Conservation (phyloP, 2,888 invertebrate species). For the Synanthedon vespiformis region DNA sequence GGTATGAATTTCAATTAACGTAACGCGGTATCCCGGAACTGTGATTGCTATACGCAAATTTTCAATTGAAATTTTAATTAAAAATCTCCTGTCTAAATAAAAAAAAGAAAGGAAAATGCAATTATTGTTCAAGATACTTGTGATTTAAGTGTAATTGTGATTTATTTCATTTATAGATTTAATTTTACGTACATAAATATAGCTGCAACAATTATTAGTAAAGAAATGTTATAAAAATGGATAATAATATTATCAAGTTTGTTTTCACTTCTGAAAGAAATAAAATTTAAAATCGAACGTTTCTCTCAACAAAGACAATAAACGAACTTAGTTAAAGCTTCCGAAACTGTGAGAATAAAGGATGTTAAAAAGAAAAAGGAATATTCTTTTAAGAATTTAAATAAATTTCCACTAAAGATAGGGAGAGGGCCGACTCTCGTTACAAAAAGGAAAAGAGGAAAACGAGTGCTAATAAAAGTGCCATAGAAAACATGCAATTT, state of each 20-base stretch:
- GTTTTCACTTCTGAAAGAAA: too few relatives aligned
- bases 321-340: constrained; percentile 45
- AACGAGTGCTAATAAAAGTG: constrained; percentile 56
- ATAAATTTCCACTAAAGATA: constrained; percentile 50
- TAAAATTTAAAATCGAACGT: not conserved
- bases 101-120: too few relatives aligned
- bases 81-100: too few relatives aligned
- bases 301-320: not conserved
- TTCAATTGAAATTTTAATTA: not conserved
- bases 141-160: too few relatives aligned
- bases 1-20: constrained; percentile 61
- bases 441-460: constrained; percentile 13
- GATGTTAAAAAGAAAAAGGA: constrained; percentile 32
- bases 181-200: too few relatives aligned
- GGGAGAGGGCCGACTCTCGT: constrained; percentile 16
- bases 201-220: too few relatives aligned
- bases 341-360: constrained; percentile 27
- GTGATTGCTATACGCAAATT: not conserved
- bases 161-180: too few relatives aligned
- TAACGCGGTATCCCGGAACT: constrained; percentile 5
- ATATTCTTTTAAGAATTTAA: constrained; percentile 51
- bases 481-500: constrained; percentile 39
- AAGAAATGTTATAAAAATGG: too few relatives aligned
- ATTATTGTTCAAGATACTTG: too few relatives aligned
- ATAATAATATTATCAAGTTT: too few relatives aligned